Base-by-base conservation (phyloP, 1,140 invertebrate genomes). In the Dreissena rostriformis region DNA sequence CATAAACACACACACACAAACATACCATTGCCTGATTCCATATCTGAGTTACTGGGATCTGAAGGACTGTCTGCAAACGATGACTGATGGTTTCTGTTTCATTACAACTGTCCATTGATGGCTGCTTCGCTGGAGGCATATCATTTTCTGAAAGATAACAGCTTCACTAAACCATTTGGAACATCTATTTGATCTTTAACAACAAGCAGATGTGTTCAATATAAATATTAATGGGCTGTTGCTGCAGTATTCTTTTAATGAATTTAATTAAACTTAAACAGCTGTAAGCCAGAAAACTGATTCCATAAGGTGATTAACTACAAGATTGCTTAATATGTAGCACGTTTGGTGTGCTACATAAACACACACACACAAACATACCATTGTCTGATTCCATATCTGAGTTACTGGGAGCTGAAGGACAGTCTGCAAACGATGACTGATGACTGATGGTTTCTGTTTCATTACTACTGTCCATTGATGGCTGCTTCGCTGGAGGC, bases 321-420 rank as follows among this genome's bases (percentile, higher is more conserved):
- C n/a, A n/a, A n/a, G n/a, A n/a, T n/a, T n/a, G n/a, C n/a, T n/a
- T n/a, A n/a, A n/a, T n/a, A n/a, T n/a, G n/a, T n/a, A n/a, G n/a
- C n/a, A n/a, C n/a, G 53, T 74, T 74, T 74, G n/a, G 51, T 74
- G 71, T 74, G 71, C 29, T 74, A 74, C 51, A 74, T 74, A 74
- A 12, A 57, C 53, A 57, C 53, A 57, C 19, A 14, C 12, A 57
- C 12, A 57, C 12, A 74, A 74, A 74, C 71, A 52, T 74, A 74
- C 28, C 71, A 52, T 22, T 74, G 71, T 74, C 71, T 53, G 51
- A 74, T 74, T 74, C 71, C 71, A 74, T 74, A 53, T 74, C 71
- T 52, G 51, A 8, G 49, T 52, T 52, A 53, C 11, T 74, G 22
- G 7, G 26, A 53, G 71, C 55, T 57, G 53, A 57, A 19, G 53